A percentile compares a stretch with the other conserved stretches of the same genome.
phyloP scores from a whole-genome alignment of 2,113 vertebrate genomes.

The Tylochromis polylepis region DNA sequence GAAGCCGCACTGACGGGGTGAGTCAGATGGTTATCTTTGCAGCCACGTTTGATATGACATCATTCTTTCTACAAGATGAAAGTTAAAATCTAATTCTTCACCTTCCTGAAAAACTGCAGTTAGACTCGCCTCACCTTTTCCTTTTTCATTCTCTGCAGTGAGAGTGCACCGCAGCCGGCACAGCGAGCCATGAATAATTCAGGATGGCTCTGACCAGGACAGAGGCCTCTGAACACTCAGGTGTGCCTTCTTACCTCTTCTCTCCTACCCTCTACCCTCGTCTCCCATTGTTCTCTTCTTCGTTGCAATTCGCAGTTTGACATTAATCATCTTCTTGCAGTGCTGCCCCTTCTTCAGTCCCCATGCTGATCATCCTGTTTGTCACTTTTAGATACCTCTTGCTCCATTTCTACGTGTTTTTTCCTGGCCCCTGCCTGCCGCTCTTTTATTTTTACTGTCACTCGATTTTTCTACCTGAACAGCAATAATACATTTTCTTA shows the following conservation, averaged over 20 bases:
- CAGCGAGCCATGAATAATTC: conserved; percentile 53
- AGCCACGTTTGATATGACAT: background rate
- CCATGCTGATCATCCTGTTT: background rate
- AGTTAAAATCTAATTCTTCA: background rate
- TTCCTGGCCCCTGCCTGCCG: background rate
- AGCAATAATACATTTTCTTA: background rate
- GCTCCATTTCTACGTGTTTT: background rate
- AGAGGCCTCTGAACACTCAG: conserved; percentile 17
- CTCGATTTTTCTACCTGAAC: background rate
- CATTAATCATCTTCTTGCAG: background rate
- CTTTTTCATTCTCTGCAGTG: conserved; percentile 11
- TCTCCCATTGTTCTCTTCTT: background rate
- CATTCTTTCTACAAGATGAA: background rate
- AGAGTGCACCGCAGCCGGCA: background rate
- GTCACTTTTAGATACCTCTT: background rate
- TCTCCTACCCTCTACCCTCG: background rate
- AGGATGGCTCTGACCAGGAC: conserved; percentile 8
- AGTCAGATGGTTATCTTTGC: background rate
- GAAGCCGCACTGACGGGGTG: rapidly evolving
- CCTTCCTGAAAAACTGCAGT: background rate
- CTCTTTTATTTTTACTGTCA: background rate
- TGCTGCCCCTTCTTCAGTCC: background rate
- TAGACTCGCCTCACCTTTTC: background rate
- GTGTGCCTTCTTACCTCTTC: background rate
- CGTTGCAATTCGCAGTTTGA: background rate